Evolutionary conservation across 2,888 invertebrate genomes (phyloP), one percentile per base, ranked within the genome.

Genomic region (Cataglyphis altisquamis): DNA sequence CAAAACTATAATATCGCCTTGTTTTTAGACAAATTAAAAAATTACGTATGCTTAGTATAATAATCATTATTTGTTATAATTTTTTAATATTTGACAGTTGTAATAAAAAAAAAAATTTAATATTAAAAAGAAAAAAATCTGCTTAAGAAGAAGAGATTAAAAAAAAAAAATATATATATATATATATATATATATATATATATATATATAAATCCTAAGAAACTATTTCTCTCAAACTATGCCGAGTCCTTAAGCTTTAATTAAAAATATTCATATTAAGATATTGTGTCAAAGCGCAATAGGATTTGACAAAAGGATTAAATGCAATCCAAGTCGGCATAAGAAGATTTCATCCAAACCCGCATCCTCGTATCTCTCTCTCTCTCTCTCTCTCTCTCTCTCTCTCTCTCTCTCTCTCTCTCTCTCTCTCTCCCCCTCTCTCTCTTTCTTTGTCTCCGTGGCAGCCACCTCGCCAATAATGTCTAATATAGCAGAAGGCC

Each of bases 401-500:
- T 48, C 39, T 36, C 25, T 39, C 9, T 15, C 36, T 57, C 41
- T 70, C 18, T 15, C 55, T 3, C 41, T 15, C 3, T 18, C 55
- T 36, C 25, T 41, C 36, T 57, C 41, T 70, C 18, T 15, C 55
- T 29, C 36, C 29, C n/a, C 36, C 25, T 41, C 32, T 63, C n/a
- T 72, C 60, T 48, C 39, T 36, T 39, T 39, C 9, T 15, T 25
- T 32, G 10, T 32, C 57, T 78, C 62, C 77, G 70, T 67, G 48
- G 48, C 55, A 80, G 52, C 70, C 83, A 55, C 83, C 85, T 82
- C 86, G 84, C 84, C 87, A 86, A 81, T 87, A 91, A 92, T 92
- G 92, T 94, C 93, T 94, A 94, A 94, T 94, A 94, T 93, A 91
- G 92, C 92, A 92, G 92, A 92, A 94, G 92, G 92, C 92, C 92